These are phyloP conservation scores for Avahi laniger DNA, from an alignment of 2,797 vertebrate genomes.

Conservation along the genomic window DNA sequence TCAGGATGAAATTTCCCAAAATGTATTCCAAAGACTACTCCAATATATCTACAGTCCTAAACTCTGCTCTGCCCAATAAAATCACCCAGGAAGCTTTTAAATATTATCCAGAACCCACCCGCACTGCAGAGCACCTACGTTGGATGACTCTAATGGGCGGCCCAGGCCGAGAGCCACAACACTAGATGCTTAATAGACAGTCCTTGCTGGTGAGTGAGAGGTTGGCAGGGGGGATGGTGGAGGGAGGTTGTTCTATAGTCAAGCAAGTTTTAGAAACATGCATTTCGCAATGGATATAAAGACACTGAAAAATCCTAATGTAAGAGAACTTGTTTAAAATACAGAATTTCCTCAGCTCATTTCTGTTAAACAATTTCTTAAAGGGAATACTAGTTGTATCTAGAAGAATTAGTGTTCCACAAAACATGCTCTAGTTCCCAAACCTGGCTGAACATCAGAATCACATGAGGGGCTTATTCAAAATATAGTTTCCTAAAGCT, in stretches of 20 bases:
- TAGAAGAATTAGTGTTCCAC: conserved; percentile 12
- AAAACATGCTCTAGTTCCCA: conserved; percentile 14
- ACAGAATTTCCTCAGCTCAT: background rate
- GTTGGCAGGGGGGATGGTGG: background rate
- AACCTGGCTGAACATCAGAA: conserved; percentile 26
- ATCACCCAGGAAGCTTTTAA: background rate
- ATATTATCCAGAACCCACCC: background rate
- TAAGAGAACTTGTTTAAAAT: background rate
- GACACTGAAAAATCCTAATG: background rate
- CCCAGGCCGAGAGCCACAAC: background rate
- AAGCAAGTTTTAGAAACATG: background rate
- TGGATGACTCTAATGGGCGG: background rate
- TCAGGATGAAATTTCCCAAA: background rate
- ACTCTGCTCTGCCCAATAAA: background rate
- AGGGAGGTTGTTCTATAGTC: background rate
- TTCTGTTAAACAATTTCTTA: background rate
- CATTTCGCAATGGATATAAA: background rate
- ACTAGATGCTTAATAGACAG: too few relatives aligned
- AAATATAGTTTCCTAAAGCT: background rate
- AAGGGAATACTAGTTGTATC: conserved; percentile 35
- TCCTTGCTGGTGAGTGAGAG: background rate
- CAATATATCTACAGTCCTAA: background rate
- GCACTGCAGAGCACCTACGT: background rate
- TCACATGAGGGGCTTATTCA: background rate
- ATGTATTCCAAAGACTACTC: background rate